Conservation (phyloP, 2,113 vertebrate species). For the Harpagus bidentatus region DNA sequence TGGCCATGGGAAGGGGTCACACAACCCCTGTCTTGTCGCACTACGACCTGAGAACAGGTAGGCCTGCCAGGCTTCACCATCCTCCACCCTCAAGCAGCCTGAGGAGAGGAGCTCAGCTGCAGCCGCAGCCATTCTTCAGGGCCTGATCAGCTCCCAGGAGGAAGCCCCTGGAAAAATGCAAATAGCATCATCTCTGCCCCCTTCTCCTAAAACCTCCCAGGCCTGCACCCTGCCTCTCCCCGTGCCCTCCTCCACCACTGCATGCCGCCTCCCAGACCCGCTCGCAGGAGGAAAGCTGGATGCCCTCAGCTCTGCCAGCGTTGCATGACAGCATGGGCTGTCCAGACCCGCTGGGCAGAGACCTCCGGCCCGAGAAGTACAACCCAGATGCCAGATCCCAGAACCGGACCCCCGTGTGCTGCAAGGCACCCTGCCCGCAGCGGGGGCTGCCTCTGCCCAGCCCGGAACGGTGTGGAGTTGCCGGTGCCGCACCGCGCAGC, state of each 20-base stretch:
- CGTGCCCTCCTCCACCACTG: rapidly evolving
- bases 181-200: neutral
- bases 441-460: neutral
- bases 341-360: neutral
- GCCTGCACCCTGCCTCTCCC: neutral
- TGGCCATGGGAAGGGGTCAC: neutral
- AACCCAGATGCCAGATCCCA: neutral
- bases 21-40: too few species aligned
- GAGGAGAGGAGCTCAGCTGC: neutral
- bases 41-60: neutral
- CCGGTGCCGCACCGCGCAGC: rapidly evolving
- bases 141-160: neutral
- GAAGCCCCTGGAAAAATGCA: neutral
- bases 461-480: too few species aligned
- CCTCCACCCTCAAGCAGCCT: neutral
- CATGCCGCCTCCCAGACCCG: rapidly evolving
- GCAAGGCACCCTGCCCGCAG: neutral
- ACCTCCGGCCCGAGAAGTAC: neutral
- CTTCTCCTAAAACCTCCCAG: neutral
- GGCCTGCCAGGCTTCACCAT: neutral
- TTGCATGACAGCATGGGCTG: rapidly evolving
- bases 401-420: rapidly evolving
- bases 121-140: neutral
- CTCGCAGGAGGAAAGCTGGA: neutral
- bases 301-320: neutral